Evolutionary conservation across 2,113 vertebrate genomes (phyloP).

Genomic region (Paedocypris sp.): DNA sequence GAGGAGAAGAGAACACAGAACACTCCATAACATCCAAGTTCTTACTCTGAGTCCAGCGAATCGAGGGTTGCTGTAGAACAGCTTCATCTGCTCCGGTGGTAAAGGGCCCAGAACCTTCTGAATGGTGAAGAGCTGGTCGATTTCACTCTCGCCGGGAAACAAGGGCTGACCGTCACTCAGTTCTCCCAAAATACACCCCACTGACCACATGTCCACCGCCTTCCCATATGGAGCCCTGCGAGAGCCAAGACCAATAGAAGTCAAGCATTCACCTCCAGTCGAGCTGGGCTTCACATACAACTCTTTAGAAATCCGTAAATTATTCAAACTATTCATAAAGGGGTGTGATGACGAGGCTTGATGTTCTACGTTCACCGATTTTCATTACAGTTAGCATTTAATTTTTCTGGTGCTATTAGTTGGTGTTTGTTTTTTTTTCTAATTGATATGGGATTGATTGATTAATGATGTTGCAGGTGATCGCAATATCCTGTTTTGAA

Average conservation of each 20-base stretch:
- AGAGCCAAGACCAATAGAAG: conserved; percentile 20
- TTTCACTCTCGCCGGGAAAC: conserved; percentile 97
- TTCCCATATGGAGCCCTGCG: conserved; percentile 93
- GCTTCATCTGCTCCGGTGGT: conserved; percentile 95
- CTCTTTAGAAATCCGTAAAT: too few species aligned
- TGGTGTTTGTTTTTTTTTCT: too few species aligned
- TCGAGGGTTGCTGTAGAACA: conserved; percentile 20
- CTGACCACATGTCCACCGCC: conserved; percentile 99
- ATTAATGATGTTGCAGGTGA: too few species aligned
- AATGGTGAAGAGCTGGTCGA: conserved; percentile 98
- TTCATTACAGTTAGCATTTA: too few species aligned
- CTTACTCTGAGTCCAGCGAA: conserved; percentile 31
- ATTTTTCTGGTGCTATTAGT: too few species aligned
- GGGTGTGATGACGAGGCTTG: too few species aligned
- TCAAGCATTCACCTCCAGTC: not conserved
- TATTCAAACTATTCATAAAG: not conserved
- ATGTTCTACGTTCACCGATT: not conserved
- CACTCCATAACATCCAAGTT: too few species aligned
- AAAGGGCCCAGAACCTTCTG: conserved; percentile 95
- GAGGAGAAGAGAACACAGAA: too few species aligned
- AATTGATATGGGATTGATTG: too few species aligned
- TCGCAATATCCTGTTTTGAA: too few species aligned
- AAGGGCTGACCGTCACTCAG: conserved; percentile 95
- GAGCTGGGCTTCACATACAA: too few species aligned
- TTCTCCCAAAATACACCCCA: conserved; percentile 95